Evolutionary conservation across 2,888 invertebrate species (phyloP).

Genomic region (Cetonia aurata): DNA sequence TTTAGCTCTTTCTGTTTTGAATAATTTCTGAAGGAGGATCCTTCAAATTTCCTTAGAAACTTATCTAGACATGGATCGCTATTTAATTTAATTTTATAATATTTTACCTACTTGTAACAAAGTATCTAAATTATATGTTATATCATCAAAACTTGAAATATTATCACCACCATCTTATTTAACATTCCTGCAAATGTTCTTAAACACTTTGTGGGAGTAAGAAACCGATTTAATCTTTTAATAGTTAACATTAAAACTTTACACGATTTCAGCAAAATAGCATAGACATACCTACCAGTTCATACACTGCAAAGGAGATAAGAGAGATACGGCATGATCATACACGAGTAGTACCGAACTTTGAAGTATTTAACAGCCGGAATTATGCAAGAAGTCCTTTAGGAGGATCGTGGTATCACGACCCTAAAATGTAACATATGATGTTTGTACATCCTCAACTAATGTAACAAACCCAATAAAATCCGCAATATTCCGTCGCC

Average conservation of each 20-base stretch:
- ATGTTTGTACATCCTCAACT: conserved; percentile 22
- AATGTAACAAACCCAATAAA: conserved; percentile 27
- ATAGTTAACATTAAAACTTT: no score
- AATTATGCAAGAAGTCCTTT: conserved; percentile 14
- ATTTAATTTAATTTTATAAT: no score
- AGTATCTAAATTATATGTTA: neutral
- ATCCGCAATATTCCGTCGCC: conserved; percentile 21
- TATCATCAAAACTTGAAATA: no score
- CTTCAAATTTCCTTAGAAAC: no score
- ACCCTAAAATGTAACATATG: conserved; percentile 31
- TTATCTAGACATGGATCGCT: no score
- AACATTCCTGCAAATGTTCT: neutral
- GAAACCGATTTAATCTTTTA: neutral
- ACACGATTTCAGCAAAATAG: neutral
- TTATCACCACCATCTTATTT: no score
- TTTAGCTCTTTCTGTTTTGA: no score
- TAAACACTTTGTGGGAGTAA: neutral
- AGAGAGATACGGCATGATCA: no score
- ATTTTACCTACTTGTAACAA: no score
- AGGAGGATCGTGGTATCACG: conserved; percentile 1
- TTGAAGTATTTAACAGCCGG: conserved; percentile 18
- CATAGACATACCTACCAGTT: no score
- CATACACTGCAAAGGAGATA: no score
- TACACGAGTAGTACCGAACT: neutral
- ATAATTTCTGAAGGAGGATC: no score